Evolutionary conservation across 1,140 invertebrate species (phyloP).

Genomic region (Ladona fulva): DNA sequence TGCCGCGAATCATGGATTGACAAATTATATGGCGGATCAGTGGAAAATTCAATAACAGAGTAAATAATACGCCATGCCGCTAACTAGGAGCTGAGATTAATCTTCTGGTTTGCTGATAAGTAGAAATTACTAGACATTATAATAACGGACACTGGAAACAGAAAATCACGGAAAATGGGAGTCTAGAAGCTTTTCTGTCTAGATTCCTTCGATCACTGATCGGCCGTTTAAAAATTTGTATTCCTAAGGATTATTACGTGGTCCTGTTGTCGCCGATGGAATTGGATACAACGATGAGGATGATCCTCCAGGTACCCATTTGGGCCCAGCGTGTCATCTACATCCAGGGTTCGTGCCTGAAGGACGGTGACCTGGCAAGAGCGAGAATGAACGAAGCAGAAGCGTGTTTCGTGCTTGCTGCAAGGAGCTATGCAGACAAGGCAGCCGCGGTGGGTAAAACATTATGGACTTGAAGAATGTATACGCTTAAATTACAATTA

Average conservation of each 20-base stretch:
- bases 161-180: no score
- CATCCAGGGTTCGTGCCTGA: conserved; percentile 90
- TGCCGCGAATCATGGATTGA: no score
- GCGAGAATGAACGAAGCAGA: conserved; percentile 95
- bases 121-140: no score
- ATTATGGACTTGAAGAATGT: background rate
- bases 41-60: no score
- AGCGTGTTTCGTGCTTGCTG: conserved; percentile 90
- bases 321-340: conserved; percentile 97
- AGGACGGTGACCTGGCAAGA: conserved; percentile 86
- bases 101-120: no score
- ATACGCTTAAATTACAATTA: background rate
- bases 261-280: conserved; percentile 95
- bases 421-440: conserved; percentile 93
- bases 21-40: no score
- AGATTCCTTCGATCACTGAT: no score
- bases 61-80: no score
- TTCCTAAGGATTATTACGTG: conserved; percentile 82
- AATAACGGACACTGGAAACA: no score
- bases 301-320: conserved; percentile 95
- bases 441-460: conserved; percentile 67
- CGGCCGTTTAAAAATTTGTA: no score
- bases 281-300: conserved; percentile 92
- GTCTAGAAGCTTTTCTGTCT: no score
- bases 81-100: no score